Evolutionary conservation across 2,888 invertebrate species (phyloP).

Genomic region (Adineta ricciae): DNA sequence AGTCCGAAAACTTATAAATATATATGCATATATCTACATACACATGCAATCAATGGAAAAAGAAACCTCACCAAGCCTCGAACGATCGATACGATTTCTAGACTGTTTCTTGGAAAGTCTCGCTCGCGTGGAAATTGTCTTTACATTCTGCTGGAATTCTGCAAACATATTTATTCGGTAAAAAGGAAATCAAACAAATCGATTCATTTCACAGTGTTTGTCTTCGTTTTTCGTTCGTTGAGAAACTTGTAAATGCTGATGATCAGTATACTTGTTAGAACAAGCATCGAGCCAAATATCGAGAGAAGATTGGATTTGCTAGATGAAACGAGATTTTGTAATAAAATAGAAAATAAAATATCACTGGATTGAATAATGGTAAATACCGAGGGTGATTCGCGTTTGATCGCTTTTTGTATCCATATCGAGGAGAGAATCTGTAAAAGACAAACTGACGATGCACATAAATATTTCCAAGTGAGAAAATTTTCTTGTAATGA

Average conservation of each 20-base stretch:
- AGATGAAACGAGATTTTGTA: background rate
- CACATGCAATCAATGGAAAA: background rate
- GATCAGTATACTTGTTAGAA: background rate
- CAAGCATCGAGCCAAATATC: background rate
- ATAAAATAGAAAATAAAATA: background rate
- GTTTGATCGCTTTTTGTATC: background rate
- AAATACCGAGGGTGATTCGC: background rate
- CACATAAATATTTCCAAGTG: background rate
- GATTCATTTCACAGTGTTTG: background rate
- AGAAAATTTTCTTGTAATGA: background rate
- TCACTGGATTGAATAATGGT: background rate
- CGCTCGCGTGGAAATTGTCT: no score
- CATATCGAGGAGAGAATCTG: background rate
- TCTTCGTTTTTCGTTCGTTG: background rate
- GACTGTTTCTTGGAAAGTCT: no score
- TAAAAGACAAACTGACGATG: background rate
- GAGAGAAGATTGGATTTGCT: background rate
- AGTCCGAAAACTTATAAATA: background rate
- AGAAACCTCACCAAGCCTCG: no score
- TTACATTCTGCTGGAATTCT: no score
- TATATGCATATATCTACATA: no score
- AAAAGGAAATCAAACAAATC: no score
- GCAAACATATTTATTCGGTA: no score
- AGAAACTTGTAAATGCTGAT: background rate
- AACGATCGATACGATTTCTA: no score